These are phyloP conservation scores for Jacana jacana DNA, from an alignment of 2,113 vertebrate genomes.

Conservation along the genomic window DNA sequence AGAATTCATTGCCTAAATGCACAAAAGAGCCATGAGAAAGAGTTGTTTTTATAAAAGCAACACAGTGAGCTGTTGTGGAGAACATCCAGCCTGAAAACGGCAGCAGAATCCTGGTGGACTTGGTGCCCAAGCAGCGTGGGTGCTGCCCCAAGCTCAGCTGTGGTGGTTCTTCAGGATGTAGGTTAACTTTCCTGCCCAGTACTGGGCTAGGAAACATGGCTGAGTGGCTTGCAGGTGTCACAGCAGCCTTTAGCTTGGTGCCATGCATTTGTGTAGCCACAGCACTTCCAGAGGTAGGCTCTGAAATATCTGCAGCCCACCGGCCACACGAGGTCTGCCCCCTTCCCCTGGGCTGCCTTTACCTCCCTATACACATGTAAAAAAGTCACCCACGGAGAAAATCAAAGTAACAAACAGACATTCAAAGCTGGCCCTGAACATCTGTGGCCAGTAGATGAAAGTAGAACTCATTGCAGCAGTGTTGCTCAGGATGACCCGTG, in stretches of 20 bases:
- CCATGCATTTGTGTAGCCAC: neutral
- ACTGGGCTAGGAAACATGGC: neutral
- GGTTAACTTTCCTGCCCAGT: neutral
- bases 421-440: neutral
- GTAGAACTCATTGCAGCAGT: neutral
- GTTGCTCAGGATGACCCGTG: neutral
- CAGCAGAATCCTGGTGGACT: neutral
- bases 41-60: neutral
- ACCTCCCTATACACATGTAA: rapidly evolving
- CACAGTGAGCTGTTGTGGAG: neutral
- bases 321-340: rapidly evolving
- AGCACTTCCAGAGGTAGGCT: neutral
- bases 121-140: rapidly evolving
- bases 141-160: neutral
- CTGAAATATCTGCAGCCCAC: neutral
- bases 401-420: neutral
- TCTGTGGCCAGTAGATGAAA: neutral
- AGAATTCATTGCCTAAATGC: neutral
- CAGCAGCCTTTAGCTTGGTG: neutral
- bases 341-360: neutral
- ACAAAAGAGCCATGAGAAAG: neutral
- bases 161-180: neutral
- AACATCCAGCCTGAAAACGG: neutral
- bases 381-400: neutral
- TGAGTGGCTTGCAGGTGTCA: neutral